phyloP scores from a whole-genome alignment of 1,140 invertebrate genomes.

The Drosophila rhopaloa region DNA sequence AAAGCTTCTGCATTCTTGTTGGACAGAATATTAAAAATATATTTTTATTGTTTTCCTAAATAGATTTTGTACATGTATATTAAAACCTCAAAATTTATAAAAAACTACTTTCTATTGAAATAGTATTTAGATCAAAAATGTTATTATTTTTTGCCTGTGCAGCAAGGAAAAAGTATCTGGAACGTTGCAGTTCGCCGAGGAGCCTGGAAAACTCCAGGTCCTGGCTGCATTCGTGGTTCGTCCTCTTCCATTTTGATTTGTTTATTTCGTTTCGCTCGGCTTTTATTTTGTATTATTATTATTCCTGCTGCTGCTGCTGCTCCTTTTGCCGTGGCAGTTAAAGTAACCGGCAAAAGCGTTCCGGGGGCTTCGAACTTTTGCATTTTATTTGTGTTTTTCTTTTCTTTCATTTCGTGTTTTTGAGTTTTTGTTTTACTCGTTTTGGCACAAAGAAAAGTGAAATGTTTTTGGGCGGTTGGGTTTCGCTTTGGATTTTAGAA shows the following conservation, averaged over 20 bases:
- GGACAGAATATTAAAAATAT: not conserved
- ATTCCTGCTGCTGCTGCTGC: slow-evolving; percentile 2
- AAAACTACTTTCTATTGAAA: not conserved
- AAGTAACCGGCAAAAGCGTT: slow-evolving; percentile 59
- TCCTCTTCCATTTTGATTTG: slow-evolving; percentile 39
- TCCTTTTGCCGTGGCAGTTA: slow-evolving; percentile 46
- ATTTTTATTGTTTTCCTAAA: not conserved
- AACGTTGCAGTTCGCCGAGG: slow-evolving; percentile 59
- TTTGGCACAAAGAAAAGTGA: slow-evolving; percentile 76
- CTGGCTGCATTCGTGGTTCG: slow-evolving; percentile 52
- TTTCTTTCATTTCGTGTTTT: slow-evolving; percentile 6
- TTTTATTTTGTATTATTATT: slow-evolving; percentile 28
- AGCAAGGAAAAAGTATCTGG: slow-evolving; percentile 62
- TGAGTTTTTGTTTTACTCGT: slow-evolving; percentile 38
- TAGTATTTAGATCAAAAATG: not conserved
- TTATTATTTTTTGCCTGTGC: slow-evolving; percentile 13
- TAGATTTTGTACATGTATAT: too few relatives aligned
- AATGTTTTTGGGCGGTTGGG: slow-evolving; percentile 58
- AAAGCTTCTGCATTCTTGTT: too few relatives aligned
- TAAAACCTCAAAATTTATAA: too few relatives aligned
- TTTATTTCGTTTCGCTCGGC: slow-evolving; percentile 56
- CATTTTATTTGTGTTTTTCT: slow-evolving; percentile 51
- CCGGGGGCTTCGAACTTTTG: slow-evolving; percentile 75
- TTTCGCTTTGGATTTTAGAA: slow-evolving; percentile 42
- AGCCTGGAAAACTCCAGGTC: slow-evolving; percentile 36